Evolutionary conservation across 2,888 invertebrate species (phyloP).

Genomic region (Stomorhina lunata): DNA sequence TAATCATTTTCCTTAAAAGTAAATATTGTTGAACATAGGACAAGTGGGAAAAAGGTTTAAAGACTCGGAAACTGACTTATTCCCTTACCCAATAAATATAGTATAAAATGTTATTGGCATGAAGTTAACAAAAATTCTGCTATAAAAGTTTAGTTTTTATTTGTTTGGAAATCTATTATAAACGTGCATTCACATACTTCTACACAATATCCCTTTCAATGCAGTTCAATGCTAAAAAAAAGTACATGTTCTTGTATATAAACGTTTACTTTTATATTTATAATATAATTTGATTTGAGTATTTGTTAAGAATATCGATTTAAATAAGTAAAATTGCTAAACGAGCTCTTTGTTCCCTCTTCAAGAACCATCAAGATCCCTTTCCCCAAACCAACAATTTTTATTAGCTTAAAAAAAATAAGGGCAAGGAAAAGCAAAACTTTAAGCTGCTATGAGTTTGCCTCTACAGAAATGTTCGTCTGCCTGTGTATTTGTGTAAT

Average conservation of each 20-base stretch:
- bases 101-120: conserved; percentile 16
- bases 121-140: conserved; percentile 17
- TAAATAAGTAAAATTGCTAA: conserved; percentile 36
- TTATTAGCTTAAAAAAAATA: not conserved
- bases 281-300: conserved; percentile 52
- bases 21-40: too few relatives aligned
- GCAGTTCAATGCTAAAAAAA: not conserved
- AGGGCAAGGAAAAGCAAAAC: conserved; percentile 11
- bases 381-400: not conserved
- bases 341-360: not conserved
- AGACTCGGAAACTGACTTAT: not conserved
- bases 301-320: conserved; percentile 56
- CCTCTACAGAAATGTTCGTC: too few relatives aligned
- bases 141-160: conserved; percentile 18
- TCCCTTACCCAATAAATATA: not conserved
- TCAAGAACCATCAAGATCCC: not conserved
- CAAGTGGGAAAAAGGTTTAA: too few relatives aligned
- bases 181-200: not conserved
- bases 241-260: not conserved
- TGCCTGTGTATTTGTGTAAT: too few relatives aligned
- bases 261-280: not conserved
- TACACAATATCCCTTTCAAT: not conserved
- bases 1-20: too few relatives aligned
- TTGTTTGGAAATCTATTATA: not conserved
- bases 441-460: too few relatives aligned